Conservation (phyloP, 2,888 invertebrate genomes). For the Theodoxus fluviatilis region DNA sequence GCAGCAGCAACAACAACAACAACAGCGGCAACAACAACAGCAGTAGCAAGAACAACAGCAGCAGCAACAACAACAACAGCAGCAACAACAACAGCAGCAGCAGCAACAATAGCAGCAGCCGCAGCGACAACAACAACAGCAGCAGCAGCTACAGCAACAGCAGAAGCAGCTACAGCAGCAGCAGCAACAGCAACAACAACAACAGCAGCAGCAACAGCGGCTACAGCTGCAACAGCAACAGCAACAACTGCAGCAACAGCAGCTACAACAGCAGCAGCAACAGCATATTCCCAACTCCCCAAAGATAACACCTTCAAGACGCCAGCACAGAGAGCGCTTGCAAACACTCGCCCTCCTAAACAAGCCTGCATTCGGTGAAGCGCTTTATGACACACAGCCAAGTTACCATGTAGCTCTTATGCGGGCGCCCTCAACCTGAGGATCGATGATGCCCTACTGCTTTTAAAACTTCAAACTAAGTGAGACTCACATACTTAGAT, state of each 20-base stretch:
- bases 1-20: background rate
- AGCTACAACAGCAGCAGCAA: background rate
- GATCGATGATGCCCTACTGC: no score
- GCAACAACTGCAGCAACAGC: background rate
- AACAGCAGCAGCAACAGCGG: background rate
- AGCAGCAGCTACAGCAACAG: background rate
- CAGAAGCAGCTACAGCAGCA: background rate
- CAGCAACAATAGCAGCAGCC: background rate
- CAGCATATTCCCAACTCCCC: no score
- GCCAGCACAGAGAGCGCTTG: no score
- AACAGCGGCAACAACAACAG: background rate
- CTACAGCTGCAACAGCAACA: background rate
- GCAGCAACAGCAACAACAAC: background rate
- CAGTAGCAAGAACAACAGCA: background rate
- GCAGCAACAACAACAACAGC: constrained; percentile 3
- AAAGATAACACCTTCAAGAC: no score
- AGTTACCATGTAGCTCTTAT: no score
- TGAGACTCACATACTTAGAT: no score
- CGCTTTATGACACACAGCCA: no score
- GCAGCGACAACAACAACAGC: background rate
- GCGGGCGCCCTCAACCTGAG: no score
- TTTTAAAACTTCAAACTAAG: no score
- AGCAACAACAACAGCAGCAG: background rate
- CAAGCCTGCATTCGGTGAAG: no score
- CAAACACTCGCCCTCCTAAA: no score